Conservation (phyloP, 2,113 vertebrate genomes). For the Ameiurus melas region DNA sequence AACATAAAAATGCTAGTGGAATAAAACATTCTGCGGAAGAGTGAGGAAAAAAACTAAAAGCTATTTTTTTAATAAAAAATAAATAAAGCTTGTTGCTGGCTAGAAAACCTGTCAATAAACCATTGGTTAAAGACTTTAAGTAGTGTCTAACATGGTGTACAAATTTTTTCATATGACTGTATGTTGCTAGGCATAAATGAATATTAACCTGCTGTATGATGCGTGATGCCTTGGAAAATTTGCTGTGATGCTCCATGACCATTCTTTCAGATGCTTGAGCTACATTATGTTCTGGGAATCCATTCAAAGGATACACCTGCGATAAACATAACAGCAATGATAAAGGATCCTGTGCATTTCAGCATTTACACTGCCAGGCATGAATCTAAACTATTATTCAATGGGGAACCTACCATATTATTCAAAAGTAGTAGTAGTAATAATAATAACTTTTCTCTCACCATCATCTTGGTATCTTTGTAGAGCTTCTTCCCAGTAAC, state of each 20-base stretch:
- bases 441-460: slow-evolving; percentile 39
- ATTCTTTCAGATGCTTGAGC: slow-evolving; percentile 65
- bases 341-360: neutral
- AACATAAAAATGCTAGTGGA: neutral
- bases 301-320: slow-evolving; percentile 68
- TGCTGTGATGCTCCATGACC: slow-evolving; percentile 68
- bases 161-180: neutral
- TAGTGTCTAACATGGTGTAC: too few relatives aligned
- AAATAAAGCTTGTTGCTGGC: neutral
- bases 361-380: neutral
- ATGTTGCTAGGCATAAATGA: neutral
- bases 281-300: slow-evolving; percentile 66
- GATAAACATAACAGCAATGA: slow-evolving; percentile 10
- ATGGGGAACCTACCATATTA: neutral
- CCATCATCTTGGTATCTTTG: slow-evolving; percentile 65
- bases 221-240: slow-evolving; percentile 57
- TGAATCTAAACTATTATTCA: neutral
- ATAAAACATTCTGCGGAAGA: neutral
- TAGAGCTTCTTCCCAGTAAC: slow-evolving; percentile 70
- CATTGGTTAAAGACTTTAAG: neutral
- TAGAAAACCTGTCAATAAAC: neutral
- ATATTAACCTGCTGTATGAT: slow-evolving; percentile 72
- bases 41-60: neutral
- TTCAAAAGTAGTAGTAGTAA: neutral
- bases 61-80: too few relatives aligned